phyloP scores from a whole-genome alignment of 1,140 invertebrate species.

The Brachionus koreanus region DNA sequence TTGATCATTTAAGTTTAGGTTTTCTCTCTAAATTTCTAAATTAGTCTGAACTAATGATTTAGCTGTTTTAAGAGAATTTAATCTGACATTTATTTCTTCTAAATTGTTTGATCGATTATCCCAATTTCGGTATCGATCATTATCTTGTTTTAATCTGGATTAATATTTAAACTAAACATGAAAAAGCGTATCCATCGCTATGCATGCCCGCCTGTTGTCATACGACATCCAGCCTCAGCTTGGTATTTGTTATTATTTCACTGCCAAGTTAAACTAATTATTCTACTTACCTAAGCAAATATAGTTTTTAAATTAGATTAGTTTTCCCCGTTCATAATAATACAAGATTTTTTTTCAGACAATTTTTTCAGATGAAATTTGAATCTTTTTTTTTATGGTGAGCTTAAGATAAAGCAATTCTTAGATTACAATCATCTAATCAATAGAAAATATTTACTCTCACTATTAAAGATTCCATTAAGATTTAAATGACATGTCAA shows the following conservation, averaged over 20 bases:
- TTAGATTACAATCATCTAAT: not conserved
- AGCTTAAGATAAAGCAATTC: not conserved
- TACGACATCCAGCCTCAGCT: not conserved
- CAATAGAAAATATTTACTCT: not conserved
- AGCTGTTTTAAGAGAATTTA: not conserved
- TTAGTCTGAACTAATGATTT: conserved; percentile 2
- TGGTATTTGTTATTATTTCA: not conserved
- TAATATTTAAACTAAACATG: not conserved
- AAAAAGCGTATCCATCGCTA: not conserved
- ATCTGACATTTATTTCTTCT: conserved; percentile 7
- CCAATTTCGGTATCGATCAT: not conserved
- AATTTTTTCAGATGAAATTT: not conserved
- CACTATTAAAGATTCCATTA: not conserved
- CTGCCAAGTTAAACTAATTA: not conserved
- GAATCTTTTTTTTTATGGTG: not conserved
- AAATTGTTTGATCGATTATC: conserved; percentile 24
- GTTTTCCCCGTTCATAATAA: not conserved
- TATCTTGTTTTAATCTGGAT: conserved; percentile 3
- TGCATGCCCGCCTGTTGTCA: not conserved
- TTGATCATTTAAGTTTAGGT: not conserved
- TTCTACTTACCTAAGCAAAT: not conserved
- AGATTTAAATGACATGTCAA: not conserved
- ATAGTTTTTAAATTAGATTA: not conserved
- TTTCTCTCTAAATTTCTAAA: not conserved
- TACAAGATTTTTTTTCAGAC: not conserved